These are phyloP conservation scores for Callyntrura guangdongensis DNA, from an alignment of 2,888 invertebrate genomes.

Conservation along the genomic window DNA sequence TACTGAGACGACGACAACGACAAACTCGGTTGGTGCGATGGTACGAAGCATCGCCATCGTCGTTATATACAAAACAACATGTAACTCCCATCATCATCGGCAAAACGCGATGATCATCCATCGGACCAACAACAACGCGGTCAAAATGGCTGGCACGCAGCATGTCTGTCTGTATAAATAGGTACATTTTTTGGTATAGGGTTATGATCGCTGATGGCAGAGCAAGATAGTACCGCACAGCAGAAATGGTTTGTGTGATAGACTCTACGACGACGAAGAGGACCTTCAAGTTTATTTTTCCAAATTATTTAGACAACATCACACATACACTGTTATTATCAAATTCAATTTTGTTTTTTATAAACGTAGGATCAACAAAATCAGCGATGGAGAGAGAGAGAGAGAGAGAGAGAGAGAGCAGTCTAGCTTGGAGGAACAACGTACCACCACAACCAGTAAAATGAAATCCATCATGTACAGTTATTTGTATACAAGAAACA, in stretches of 20 bases:
- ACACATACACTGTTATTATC: slow-evolving; percentile 49
- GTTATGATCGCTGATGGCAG: slow-evolving; percentile 46
- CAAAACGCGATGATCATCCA: background rate
- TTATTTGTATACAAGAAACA: too few relatives aligned
- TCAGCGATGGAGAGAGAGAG: background rate
- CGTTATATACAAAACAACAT: too few relatives aligned
- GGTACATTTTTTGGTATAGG: slow-evolving; percentile 16
- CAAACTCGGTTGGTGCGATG: background rate
- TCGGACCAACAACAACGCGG: background rate
- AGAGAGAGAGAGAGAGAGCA: too few relatives aligned
- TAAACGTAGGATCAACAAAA: slow-evolving; percentile 42
- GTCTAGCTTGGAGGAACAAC: background rate
- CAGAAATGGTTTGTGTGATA: slow-evolving; percentile 34
- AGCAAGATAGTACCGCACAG: background rate
- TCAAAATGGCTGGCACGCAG: slow-evolving; percentile 11
- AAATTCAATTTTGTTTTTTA: slow-evolving; percentile 47
- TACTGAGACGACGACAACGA: background rate
- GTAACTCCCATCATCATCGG: too few relatives aligned
- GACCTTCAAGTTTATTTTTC: slow-evolving; percentile 74
- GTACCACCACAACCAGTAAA: background rate
- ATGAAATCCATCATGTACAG: slow-evolving; percentile 24
- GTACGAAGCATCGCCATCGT: slow-evolving; percentile 32
- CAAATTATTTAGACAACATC: slow-evolving; percentile 51
- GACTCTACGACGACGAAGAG: background rate
- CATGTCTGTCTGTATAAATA: background rate